These are phyloP conservation scores for Drosophila sordidula DNA, from an alignment of 2,888 invertebrate species.

Conservation along the genomic window DNA sequence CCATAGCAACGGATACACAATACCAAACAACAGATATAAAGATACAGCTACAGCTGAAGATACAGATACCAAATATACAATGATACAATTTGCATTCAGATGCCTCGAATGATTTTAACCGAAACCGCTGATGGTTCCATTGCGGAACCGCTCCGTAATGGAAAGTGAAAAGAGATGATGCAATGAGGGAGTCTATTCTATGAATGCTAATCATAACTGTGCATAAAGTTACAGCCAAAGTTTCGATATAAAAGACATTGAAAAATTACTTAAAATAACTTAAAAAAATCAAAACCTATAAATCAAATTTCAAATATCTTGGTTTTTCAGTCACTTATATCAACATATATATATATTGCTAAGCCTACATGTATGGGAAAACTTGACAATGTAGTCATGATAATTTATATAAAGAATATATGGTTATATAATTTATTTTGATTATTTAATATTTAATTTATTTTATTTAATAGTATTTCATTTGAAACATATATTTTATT, in stretches of 20 bases:
- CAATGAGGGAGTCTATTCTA: conserved; percentile 27
- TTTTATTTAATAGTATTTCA: too few species aligned
- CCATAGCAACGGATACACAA: conserved; percentile 54
- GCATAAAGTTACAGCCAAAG: background rate
- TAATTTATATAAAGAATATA: too few species aligned
- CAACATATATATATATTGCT: too few species aligned
- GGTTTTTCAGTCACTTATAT: too few species aligned
- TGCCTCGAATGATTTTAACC: conserved; percentile 25
- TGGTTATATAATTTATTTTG: too few species aligned
- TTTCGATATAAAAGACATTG: background rate
- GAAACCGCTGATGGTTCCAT: conserved; percentile 14
- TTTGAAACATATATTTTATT: too few species aligned
- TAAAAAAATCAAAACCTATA: too few species aligned
- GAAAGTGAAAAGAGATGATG: conserved; percentile 69
- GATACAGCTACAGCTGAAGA: conserved; percentile 16
- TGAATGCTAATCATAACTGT: background rate
- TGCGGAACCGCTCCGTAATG: conserved; percentile 23
- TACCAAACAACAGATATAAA: conserved; percentile 35
- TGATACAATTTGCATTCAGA: conserved; percentile 45
- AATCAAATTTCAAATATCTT: too few species aligned
- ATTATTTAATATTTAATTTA: too few species aligned
- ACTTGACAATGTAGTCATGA: too few species aligned
- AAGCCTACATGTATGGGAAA: too few species aligned
- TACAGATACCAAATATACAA: conserved; percentile 33
- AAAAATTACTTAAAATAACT: background rate